Percentiles rank a stretch among this genome's conserved stretches.
Conservation (phyloP, 2,797 vertebrate species). For the Somateria mollissima region DNA sequence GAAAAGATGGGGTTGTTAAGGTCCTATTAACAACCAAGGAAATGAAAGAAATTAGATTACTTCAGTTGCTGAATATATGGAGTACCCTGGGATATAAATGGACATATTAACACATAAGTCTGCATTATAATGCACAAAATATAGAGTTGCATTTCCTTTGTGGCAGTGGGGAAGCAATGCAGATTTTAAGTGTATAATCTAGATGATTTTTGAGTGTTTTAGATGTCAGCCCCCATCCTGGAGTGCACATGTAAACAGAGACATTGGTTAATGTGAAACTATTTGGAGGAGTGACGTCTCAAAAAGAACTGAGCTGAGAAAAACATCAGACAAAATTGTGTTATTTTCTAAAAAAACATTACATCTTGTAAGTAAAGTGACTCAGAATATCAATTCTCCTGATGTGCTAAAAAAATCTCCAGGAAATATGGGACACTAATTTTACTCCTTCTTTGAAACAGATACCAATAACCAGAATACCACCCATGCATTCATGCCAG, state of each 20-base stretch:
- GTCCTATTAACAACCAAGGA: neutral
- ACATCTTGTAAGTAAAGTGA: neutral
- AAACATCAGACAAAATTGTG: neutral
- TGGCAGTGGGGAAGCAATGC: neutral
- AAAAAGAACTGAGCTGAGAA: neutral
- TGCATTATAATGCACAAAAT: neutral
- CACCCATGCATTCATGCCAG: neutral
- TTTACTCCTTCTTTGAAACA: neutral
- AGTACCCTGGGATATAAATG: neutral
- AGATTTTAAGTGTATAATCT: neutral
- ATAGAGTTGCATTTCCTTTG: neutral
- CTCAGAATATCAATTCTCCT: neutral
- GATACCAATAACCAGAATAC: neutral
- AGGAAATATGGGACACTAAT: neutral
- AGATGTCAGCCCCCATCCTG: neutral
- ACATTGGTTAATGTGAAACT: neutral
- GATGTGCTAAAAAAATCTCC: neutral
- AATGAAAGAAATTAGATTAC: neutral
- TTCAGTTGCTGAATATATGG: neutral
- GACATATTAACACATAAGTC: neutral
- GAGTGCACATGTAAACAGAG: neutral
- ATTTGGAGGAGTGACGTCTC: neutral
- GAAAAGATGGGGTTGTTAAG: neutral
- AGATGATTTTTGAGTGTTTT: neutral
- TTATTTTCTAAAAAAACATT: neutral